Percentiles rank a stretch among this genome's conserved stretches.
phyloP scores from a whole-genome alignment of 1,140 invertebrate species.

The Zaprionus nigranus region DNA sequence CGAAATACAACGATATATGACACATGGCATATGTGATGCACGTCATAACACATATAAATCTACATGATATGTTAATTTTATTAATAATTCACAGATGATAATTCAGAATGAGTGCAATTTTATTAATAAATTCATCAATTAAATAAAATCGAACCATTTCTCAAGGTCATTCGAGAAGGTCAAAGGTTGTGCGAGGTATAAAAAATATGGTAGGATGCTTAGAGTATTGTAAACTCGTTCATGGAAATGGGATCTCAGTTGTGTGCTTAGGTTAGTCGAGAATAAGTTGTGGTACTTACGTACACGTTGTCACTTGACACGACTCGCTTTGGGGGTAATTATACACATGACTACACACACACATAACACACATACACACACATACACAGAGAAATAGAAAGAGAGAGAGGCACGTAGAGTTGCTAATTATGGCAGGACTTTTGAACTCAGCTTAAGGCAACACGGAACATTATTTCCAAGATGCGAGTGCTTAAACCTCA shows the following conservation, averaged over 20 bases:
- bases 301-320: conserved; percentile 60
- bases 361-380: conserved; percentile 22
- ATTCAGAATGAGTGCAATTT: not conserved
- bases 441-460: conserved; percentile 29
- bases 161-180: not conserved
- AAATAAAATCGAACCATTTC: not conserved
- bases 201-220: not conserved
- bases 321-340: conserved; percentile 45
- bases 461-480: conserved; percentile 18
- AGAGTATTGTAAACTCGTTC: not conserved
- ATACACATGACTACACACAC: conserved; percentile 24
- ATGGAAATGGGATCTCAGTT: not conserved
- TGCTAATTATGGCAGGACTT: conserved; percentile 56
- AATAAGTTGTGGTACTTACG: conserved; percentile 37
- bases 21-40: not conserved
- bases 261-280: conserved; percentile 27
- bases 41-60: not conserved
- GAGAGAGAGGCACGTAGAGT: not conserved
- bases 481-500: not conserved
- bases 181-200: not conserved
- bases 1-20: not conserved
- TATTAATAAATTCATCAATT: not conserved
- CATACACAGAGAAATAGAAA: not conserved
- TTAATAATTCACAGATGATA: not conserved
- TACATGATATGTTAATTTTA: not conserved